Conservation (phyloP, 2,888 invertebrate species). For the Nebria brevicollis region DNA sequence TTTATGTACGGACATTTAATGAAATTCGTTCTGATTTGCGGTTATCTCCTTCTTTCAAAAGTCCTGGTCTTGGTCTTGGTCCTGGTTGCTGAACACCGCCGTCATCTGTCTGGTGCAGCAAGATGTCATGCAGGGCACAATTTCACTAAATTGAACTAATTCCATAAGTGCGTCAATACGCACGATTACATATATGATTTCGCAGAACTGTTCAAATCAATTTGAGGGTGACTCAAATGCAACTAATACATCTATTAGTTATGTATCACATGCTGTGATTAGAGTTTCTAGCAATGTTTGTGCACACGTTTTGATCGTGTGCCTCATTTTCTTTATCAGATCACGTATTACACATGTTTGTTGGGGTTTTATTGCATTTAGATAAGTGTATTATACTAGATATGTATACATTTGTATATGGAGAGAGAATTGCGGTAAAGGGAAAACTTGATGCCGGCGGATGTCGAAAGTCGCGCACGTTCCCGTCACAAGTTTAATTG, state of each 20-base stretch:
- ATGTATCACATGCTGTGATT: too few relatives aligned
- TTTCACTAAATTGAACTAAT: neutral
- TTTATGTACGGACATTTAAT: conserved; percentile 41
- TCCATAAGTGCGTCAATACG: neutral
- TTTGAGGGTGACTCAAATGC: neutral
- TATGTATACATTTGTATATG: conserved; percentile 7
- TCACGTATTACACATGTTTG: neutral
- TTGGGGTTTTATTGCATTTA: neutral
- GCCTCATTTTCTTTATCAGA: neutral
- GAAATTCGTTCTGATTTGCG: conserved; percentile 42
- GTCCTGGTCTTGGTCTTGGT: too few relatives aligned
- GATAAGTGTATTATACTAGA: neutral
- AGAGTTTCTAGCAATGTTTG: too few relatives aligned
- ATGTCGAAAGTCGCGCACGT: conserved; percentile 19
- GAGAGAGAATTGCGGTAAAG: neutral
- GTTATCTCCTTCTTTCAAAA: conserved; percentile 38
- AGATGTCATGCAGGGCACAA: neutral
- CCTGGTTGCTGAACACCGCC: too few relatives aligned
- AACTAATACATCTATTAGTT: neutral
- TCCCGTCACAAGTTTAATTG: conserved; percentile 37
- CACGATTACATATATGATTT: neutral
- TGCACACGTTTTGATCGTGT: neutral
- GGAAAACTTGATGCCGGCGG: neutral
- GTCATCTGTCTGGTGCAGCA: too few relatives aligned
- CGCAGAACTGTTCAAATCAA: neutral